A percentile compares a stretch with the other conserved stretches of the same genome.
Evolutionary conservation across 1,140 invertebrate species (phyloP).

Genomic region (Matsumurasca onukii): DNA sequence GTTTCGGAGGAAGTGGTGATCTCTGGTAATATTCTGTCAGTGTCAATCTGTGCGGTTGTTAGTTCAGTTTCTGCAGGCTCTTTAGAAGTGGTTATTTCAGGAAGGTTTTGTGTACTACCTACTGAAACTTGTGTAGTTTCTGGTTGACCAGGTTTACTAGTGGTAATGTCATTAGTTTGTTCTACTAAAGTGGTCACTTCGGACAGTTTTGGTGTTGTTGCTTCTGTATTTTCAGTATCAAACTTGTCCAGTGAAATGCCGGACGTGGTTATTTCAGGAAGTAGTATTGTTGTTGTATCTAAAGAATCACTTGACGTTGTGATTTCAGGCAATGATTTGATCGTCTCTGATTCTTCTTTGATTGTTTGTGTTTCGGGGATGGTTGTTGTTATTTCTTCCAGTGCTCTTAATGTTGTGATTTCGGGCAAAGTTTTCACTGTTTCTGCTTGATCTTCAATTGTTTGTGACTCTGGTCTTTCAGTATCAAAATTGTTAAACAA

Average conservation of each 20-base stretch:
- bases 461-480: not conserved
- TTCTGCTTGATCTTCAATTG: not conserved
- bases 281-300: not conserved
- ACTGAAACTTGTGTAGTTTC: not conserved
- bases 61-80: not conserved
- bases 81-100: not conserved
- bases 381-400: not conserved
- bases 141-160: too few species aligned
- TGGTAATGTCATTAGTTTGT: too few species aligned
- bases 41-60: too few species aligned
- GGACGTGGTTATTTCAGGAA: not conserved
- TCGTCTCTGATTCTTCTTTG: not conserved
- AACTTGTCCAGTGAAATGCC: too few species aligned
- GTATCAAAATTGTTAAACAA: not conserved
- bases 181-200: too few species aligned
- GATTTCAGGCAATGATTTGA: not conserved
- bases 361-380: too few species aligned
- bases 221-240: too few species aligned
- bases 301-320: conserved; percentile 7
- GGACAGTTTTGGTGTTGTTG: too few species aligned
- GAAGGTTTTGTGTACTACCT: not conserved
- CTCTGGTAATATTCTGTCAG: not conserved
- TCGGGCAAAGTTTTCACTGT: not conserved
- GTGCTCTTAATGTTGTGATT: not conserved
- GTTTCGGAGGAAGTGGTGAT: not conserved